phyloP scores from a whole-genome alignment of 2,113 vertebrate genomes.

The Oryzias curvinotus region DNA sequence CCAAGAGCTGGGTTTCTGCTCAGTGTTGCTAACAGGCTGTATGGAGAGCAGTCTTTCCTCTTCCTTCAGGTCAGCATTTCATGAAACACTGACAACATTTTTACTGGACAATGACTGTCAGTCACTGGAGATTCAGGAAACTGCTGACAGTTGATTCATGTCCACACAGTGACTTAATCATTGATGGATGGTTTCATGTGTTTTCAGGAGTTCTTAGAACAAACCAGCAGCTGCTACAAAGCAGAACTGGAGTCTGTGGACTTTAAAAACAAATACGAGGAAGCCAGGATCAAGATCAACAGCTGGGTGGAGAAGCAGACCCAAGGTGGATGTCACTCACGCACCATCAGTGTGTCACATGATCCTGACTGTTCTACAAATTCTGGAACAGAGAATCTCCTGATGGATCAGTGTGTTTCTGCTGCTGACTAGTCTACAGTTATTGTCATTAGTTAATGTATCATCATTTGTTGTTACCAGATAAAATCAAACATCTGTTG shows the following conservation, averaged over 20 bases:
- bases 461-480: constrained; percentile 53
- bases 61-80: constrained; percentile 79
- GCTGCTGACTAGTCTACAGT: background rate
- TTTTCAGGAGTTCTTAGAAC: constrained; percentile 55
- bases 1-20: constrained; percentile 72
- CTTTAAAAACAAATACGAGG: constrained; percentile 46
- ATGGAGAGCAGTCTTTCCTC: constrained; percentile 83
- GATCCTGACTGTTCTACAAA: background rate
- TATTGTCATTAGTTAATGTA: background rate
- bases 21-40: constrained; percentile 85
- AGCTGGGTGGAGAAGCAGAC: constrained; percentile 74
- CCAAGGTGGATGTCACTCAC: constrained; percentile 56
- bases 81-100: too few species aligned
- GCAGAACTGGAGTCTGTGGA: constrained; percentile 70
- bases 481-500: constrained; percentile 84
- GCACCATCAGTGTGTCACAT: too few species aligned
- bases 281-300: constrained; percentile 66
- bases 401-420: background rate
- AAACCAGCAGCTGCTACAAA: constrained; percentile 53
- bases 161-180: too few species aligned
- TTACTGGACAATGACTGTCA: too few species aligned
- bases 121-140: too few species aligned
- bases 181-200: constrained; percentile 49
- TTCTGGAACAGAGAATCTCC: background rate
- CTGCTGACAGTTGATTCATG: too few species aligned